Conservation (phyloP, 1,140 invertebrate genomes). For the Drosophila parvula region DNA sequence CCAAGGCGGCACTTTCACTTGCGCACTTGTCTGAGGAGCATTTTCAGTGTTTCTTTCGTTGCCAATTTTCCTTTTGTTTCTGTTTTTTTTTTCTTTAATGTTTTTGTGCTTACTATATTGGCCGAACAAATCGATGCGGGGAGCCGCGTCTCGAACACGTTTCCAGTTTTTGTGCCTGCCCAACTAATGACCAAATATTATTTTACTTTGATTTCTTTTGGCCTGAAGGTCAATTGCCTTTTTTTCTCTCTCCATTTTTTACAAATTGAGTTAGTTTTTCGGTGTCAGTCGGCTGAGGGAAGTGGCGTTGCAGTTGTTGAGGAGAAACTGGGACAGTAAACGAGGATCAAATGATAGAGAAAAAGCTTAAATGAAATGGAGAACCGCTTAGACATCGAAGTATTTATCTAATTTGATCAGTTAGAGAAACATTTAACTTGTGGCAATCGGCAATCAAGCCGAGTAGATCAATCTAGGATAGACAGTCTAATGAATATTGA, state of each 20-base stretch:
- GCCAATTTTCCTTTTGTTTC: slow-evolving; percentile 42
- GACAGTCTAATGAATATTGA: slow-evolving; percentile 30
- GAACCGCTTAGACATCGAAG: neutral
- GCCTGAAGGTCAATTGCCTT: slow-evolving; percentile 75
- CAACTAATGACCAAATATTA: slow-evolving; percentile 77
- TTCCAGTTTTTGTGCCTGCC: slow-evolving; percentile 47
- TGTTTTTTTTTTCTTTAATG: slow-evolving; percentile 6
- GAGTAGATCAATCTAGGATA: slow-evolving; percentile 10
- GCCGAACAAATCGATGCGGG: slow-evolving; percentile 51
- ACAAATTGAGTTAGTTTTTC: slow-evolving; percentile 62
- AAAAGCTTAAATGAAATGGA: slow-evolving; percentile 18
- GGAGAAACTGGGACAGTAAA: slow-evolving; percentile 32
- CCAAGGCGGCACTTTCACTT: slow-evolving; percentile 70
- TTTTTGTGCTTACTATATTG: slow-evolving; percentile 37
- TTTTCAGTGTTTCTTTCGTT: slow-evolving; percentile 30
- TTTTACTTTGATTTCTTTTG: slow-evolving; percentile 72
- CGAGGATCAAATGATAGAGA: slow-evolving; percentile 9
- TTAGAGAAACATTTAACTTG: slow-evolving; percentile 29
- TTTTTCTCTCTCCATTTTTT: slow-evolving; percentile 43
- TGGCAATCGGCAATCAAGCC: neutral
- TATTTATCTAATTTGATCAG: slow-evolving; percentile 11
- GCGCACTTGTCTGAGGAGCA: slow-evolving; percentile 59
- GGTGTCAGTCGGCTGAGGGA: slow-evolving; percentile 23
- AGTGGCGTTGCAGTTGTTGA: slow-evolving; percentile 16
- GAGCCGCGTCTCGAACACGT: slow-evolving; percentile 46